Percentiles rank a stretch among this genome's conserved stretches.
phyloP scores from a whole-genome alignment of 2,888 invertebrate species.

The Monoplex corrugatus region DNA sequence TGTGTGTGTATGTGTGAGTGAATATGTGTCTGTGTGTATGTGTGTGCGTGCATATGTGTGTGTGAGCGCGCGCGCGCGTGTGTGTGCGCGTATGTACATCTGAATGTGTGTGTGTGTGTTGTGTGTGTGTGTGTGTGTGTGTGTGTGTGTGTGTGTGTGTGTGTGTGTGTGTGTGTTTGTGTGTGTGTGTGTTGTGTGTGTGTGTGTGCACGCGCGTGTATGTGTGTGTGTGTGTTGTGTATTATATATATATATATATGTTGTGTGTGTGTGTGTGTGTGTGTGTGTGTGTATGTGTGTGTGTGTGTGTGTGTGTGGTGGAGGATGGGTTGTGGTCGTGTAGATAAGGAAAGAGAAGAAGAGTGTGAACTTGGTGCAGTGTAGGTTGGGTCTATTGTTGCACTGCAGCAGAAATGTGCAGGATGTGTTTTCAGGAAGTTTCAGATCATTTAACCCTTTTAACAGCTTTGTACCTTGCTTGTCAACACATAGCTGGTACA shows the following conservation, averaged over 20 bases:
- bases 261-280: not conserved
- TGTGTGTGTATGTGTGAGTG: not conserved
- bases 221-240: not conserved
- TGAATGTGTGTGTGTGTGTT: not conserved
- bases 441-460: too few species aligned
- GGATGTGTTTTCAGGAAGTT: too few species aligned
- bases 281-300: not conserved
- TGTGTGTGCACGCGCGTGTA: not conserved
- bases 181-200: too few species aligned
- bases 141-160: constrained; percentile 2
- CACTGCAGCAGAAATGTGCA: too few species aligned
- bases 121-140: constrained; percentile 18
- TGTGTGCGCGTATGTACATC: not conserved
- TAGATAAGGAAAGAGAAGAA: too few species aligned
- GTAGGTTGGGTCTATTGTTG: too few species aligned
- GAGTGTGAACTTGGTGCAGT: too few species aligned
- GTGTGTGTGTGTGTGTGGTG: not conserved
- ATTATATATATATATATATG: too few species aligned
- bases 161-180: not conserved
- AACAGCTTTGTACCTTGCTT: too few species aligned
- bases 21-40: too few species aligned
- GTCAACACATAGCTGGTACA: too few species aligned
- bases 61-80: not conserved
- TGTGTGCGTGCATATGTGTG: not conserved
- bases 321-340: too few species aligned